These are phyloP conservation scores for Labroides dimidiatus DNA, from an alignment of 2,797 vertebrate genomes.

Conservation along the genomic window DNA sequence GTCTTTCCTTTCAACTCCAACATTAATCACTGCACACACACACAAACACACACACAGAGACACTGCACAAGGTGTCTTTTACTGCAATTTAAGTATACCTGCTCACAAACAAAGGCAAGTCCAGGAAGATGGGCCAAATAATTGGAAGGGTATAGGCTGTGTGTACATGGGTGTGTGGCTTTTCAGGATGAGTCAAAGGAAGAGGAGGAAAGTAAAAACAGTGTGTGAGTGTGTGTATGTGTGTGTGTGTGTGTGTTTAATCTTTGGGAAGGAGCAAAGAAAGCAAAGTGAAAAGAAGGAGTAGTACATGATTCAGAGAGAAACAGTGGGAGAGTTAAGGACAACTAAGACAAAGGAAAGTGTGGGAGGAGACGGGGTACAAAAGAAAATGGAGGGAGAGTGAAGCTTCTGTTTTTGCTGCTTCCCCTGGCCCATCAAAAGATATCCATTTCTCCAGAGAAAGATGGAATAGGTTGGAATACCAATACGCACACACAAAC, in stretches of 20 bases:
- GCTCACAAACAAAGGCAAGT: conserved; percentile 24
- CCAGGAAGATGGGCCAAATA: conserved; percentile 38
- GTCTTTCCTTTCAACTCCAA: conserved; percentile 51
- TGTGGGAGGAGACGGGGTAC: conserved; percentile 18
- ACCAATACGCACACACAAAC: conserved; percentile 55
- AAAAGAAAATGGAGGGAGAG: conserved; percentile 39
- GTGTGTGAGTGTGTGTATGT: too few species aligned
- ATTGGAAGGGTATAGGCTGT: conserved; percentile 42
- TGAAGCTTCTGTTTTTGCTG: conserved; percentile 61
- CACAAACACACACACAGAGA: background rate
- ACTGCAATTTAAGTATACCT: conserved; percentile 31
- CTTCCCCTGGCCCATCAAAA: conserved; percentile 62
- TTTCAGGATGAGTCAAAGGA: conserved; percentile 29
- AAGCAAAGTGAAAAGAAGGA: conserved; percentile 29
- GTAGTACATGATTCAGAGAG: conserved; percentile 31
- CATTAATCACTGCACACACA: conserved; percentile 42
- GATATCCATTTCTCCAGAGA: conserved; percentile 63
- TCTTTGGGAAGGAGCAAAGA: conserved; percentile 34
- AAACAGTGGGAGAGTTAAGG: conserved; percentile 49
- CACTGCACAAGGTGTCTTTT: conserved; percentile 40
- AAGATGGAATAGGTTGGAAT: conserved; percentile 58
- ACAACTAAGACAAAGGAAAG: conserved; percentile 45
- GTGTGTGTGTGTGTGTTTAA: conserved; percentile 8
- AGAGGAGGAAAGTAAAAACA: conserved; percentile 12
- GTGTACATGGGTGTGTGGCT: background rate